phyloP scores from a whole-genome alignment of 2,113 vertebrate species.

The Zapornia atra region DNA sequence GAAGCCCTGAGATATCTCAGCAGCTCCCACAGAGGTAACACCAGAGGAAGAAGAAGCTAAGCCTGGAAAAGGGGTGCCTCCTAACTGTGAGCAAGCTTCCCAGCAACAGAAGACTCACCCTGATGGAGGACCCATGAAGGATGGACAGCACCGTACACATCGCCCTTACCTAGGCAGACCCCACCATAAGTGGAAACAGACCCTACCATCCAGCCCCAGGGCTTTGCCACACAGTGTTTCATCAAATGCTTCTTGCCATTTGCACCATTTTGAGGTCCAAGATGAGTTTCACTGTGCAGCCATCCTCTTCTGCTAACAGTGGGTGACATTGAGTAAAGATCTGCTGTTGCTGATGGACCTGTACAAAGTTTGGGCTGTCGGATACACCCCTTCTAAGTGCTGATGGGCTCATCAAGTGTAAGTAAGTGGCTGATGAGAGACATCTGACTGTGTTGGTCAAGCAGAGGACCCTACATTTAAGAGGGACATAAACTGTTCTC shows the following conservation, averaged over 20 bases:
- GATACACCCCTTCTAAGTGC: not conserved
- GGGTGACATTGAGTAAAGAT: not conserved
- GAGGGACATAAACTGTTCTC: not conserved
- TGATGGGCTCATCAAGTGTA: not conserved
- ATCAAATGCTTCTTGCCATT: not conserved
- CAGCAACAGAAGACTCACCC: not conserved
- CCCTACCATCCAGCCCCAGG: not conserved
- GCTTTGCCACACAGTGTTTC: not conserved
- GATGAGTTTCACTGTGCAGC: not conserved
- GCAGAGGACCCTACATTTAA: not conserved
- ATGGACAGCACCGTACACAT: not conserved
- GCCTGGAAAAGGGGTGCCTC: not conserved
- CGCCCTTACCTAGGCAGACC: not conserved
- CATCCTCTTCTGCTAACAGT: not conserved
- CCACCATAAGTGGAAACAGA: not conserved
- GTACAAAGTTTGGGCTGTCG: not conserved
- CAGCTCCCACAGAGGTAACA: not conserved
- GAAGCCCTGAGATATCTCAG: not conserved
- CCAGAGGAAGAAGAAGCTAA: not conserved
- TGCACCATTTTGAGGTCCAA: not conserved
- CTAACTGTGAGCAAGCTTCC: not conserved
- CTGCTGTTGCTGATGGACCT: not conserved
- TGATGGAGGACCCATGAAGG: not conserved
- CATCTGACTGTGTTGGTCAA: not conserved
- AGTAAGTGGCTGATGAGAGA: not conserved